phyloP scores from a whole-genome alignment of 2,888 invertebrate genomes.

The Odontocerum albicorne region DNA sequence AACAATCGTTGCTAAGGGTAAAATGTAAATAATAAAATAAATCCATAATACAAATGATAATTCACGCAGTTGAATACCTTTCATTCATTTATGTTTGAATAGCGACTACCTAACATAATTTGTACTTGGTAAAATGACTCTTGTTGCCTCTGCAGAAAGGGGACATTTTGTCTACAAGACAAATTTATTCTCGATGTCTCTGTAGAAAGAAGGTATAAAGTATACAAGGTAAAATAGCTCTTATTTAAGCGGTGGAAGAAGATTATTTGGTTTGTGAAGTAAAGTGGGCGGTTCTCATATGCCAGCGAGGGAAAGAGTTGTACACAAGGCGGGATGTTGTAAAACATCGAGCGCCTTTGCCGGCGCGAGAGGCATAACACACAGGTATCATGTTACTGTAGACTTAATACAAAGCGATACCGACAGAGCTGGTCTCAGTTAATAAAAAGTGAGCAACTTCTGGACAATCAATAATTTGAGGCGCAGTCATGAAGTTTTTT shows the following conservation, averaged over 20 bases:
- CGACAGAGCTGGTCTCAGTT: background rate
- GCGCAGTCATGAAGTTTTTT: too few species aligned
- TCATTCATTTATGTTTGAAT: conserved; percentile 3
- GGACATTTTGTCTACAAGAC: background rate
- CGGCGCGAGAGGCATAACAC: conserved; percentile 22
- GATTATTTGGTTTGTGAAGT: background rate
- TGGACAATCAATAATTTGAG: too few species aligned
- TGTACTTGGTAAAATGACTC: background rate
- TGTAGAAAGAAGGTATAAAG: background rate
- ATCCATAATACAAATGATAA: conserved; percentile 13
- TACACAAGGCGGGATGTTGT: conserved; percentile 34
- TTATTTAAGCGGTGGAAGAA: background rate
- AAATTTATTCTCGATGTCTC: too few species aligned
- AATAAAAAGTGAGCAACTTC: background rate
- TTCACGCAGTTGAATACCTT: conserved; percentile 8
- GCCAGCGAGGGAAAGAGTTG: conserved; percentile 2
- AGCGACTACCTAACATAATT: background rate
- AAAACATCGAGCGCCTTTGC: conserved; percentile 31
- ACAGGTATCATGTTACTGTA: conserved; percentile 23
- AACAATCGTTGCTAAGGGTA: conserved; percentile 25
- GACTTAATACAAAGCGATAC: conserved; percentile 11
- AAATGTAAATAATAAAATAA: conserved; percentile 30
- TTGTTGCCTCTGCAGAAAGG: background rate
- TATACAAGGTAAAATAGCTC: background rate
- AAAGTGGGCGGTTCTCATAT: conserved; percentile 6